A percentile compares a stretch with the other conserved stretches of the same genome.
These are phyloP conservation scores for Unio pictorum DNA, from an alignment of 2,888 invertebrate species.

Conservation along the genomic window DNA sequence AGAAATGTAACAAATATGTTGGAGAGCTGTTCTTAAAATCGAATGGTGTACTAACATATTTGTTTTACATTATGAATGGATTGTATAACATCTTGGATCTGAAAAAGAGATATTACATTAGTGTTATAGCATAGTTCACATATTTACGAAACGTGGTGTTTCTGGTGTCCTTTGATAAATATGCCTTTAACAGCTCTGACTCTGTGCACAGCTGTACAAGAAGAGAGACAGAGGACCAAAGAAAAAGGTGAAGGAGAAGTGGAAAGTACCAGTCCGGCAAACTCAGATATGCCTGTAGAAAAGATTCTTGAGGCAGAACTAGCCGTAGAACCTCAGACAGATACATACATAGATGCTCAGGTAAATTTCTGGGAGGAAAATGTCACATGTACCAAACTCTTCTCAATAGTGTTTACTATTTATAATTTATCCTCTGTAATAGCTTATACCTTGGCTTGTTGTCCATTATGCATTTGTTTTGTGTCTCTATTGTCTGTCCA, in stretches of 20 bases:
- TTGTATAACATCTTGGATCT: too few species aligned
- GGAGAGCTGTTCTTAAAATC: too few species aligned
- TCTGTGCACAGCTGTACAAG: constrained; percentile 76
- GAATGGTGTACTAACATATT: too few species aligned
- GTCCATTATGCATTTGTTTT: background rate
- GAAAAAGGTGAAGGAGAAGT: constrained; percentile 80
- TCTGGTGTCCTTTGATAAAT: too few species aligned
- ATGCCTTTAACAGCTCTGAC: too few species aligned
- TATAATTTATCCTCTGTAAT: too few species aligned
- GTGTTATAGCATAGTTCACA: too few species aligned
- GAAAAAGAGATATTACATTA: too few species aligned
- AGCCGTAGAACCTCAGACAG: constrained; percentile 78
- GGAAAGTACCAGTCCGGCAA: constrained; percentile 81
- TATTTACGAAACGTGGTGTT: too few species aligned
- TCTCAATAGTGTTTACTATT: background rate
- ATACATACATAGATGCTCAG: constrained; percentile 75
- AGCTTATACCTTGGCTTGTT: background rate
- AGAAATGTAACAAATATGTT: too few species aligned
- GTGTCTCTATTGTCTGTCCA: background rate
- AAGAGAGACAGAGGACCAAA: constrained; percentile 91
- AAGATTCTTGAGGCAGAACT: constrained; percentile 93
- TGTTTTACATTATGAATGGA: too few species aligned
- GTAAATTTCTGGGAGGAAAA: constrained; percentile 64
- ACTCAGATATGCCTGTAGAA: constrained; percentile 93
- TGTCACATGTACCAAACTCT: background rate